These are phyloP conservation scores for Cygnus atratus DNA, from an alignment of 2,113 vertebrate genomes.

Conservation along the genomic window DNA sequence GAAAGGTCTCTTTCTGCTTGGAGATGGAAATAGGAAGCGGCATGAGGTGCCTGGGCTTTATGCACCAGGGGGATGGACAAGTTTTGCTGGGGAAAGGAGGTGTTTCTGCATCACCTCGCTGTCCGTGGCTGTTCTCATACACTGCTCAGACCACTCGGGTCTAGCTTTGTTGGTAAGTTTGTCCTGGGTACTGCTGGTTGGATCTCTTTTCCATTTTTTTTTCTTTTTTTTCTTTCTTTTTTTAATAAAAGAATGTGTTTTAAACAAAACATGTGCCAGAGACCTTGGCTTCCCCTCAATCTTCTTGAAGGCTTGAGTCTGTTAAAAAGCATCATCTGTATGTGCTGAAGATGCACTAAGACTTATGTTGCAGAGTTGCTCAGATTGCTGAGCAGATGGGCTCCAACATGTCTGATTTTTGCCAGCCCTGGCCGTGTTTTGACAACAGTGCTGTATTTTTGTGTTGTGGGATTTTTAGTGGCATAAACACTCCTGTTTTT, in stretches of 20 bases:
- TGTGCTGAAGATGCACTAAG: slow-evolving; percentile 63
- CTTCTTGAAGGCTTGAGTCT: slow-evolving; percentile 59
- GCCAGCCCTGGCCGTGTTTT: slow-evolving; percentile 69
- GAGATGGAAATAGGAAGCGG: not conserved
- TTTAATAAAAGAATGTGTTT: slow-evolving; percentile 37
- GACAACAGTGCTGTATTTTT: slow-evolving; percentile 66
- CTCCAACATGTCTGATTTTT: slow-evolving; percentile 63
- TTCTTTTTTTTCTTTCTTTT: not conserved
- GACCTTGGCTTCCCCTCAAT: slow-evolving; percentile 67
- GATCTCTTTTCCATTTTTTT: not conserved
- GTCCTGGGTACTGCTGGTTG: not conserved
- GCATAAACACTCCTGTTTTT: slow-evolving; percentile 62
- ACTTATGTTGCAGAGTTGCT: slow-evolving; percentile 57
- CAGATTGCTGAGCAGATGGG: slow-evolving; percentile 71
- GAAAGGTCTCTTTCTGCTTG: not conserved
- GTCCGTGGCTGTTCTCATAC: not conserved
- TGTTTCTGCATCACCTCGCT: not conserved
- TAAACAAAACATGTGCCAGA: slow-evolving; percentile 61
- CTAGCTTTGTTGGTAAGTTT: not conserved
- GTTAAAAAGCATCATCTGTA: slow-evolving; percentile 63
- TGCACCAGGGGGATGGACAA: not conserved
- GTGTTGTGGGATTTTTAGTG: slow-evolving; percentile 64
- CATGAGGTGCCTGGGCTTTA: not conserved
- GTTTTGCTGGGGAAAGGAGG: not conserved
- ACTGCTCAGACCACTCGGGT: not conserved